phyloP scores from a whole-genome alignment of 2,888 invertebrate species.

The Dolomedes plantarius region DNA sequence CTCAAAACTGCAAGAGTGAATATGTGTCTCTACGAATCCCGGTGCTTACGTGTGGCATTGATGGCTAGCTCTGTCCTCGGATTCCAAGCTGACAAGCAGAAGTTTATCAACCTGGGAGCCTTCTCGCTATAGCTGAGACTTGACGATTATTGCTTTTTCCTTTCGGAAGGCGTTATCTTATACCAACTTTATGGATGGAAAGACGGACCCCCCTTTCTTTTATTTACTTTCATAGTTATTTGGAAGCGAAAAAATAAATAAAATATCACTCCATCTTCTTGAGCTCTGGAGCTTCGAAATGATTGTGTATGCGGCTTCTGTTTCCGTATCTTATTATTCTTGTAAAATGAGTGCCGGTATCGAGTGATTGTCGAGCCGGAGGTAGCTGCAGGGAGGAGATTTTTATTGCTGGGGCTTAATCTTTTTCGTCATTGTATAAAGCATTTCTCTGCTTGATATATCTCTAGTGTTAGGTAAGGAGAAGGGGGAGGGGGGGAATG shows the following conservation, averaged over 20 bases:
- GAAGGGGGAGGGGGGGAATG: background rate
- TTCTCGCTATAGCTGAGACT: too few relatives aligned
- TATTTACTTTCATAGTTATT: conserved; percentile 22
- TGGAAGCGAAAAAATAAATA: conserved; percentile 56
- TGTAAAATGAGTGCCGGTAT: conserved; percentile 45
- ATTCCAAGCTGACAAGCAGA: conserved; percentile 58
- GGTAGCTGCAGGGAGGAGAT: conserved; percentile 7
- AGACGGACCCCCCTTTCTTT: conserved; percentile 8
- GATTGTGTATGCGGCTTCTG: conserved; percentile 63
- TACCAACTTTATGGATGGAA: conserved; percentile 17
- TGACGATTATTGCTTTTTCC: conserved; percentile 59
- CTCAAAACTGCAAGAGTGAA: background rate
- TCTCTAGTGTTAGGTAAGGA: background rate
- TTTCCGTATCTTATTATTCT: conserved; percentile 48
- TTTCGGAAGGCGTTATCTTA: conserved; percentile 55
- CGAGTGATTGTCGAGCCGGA: conserved; percentile 24
- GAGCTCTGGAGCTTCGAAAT: conserved; percentile 18
- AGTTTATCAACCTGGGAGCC: conserved; percentile 54
- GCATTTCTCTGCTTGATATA: background rate
- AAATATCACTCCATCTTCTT: conserved; percentile 61
- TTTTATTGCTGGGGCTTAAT: conserved; percentile 10
- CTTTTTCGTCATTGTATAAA: conserved; percentile 6
- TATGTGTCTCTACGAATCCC: conserved; percentile 37
- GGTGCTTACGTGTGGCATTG: conserved; percentile 61
- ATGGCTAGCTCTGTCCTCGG: conserved; percentile 58